Evolutionary conservation across 2,113 vertebrate species (phyloP).

Genomic region (Progne subis): DNA sequence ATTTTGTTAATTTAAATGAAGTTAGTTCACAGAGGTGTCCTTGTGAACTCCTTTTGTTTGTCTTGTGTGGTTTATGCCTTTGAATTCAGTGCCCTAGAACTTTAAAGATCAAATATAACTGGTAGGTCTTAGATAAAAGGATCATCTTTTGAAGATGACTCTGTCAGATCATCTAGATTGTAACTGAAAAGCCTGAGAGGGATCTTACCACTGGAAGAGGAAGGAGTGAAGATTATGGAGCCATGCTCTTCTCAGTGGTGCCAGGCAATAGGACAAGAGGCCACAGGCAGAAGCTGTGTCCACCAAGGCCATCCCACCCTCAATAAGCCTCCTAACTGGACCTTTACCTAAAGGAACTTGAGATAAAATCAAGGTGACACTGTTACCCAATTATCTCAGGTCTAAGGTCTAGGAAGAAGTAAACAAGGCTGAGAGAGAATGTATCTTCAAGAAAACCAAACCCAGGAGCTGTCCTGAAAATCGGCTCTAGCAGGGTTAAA

Average conservation of each 20-base stretch:
- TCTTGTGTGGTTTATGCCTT: neutral
- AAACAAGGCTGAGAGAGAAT: fast-evolving
- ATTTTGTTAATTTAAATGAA: neutral
- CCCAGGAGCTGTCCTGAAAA: neutral
- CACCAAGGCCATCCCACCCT: neutral
- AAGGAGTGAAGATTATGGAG: neutral
- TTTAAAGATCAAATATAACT: neutral
- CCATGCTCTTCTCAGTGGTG: fast-evolving
- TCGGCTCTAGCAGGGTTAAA: neutral
- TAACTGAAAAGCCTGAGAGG: neutral
- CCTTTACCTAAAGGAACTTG: neutral
- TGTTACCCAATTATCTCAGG: neutral
- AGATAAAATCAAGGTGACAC: neutral
- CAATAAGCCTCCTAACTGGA: neutral
- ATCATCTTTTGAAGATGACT: neutral
- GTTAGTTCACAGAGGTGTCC: neutral
- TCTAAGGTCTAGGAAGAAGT: neutral
- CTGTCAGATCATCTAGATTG: neutral
- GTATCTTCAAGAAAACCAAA: neutral
- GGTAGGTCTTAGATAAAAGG: neutral
- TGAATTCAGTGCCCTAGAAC: neutral
- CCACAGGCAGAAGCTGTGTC: neutral
- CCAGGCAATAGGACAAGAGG: neutral
- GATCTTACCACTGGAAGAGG: neutral
- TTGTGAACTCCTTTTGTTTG: neutral